Evolutionary conservation across 1,140 invertebrate species (phyloP), one percentile per base, ranked within the genome.

Genomic region (Chlorops oryzae): DNA sequence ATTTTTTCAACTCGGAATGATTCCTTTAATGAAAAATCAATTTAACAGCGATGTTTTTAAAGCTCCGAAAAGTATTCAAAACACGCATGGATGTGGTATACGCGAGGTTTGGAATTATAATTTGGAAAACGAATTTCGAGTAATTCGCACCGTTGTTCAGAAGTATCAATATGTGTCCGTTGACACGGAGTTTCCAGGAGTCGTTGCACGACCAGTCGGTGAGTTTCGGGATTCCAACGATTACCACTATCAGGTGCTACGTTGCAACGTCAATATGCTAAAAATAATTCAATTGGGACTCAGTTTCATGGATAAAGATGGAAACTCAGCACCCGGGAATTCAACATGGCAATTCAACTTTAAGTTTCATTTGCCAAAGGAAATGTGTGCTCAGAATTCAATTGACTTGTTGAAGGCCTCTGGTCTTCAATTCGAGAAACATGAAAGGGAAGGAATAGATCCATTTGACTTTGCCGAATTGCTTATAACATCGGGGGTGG

Each of bases 371-470:
- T 77, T 41, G 58, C 92, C 87, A 46, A 90, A 93, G 73, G 92
- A 96, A 64, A 95, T 96, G 91, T 96, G 93, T 77, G 92, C 92
- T 32, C 90, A 95, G 75, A 92, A 96, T 68, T 94, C 90, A 53
- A 96, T 97, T 72, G 92, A 96, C 69, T 80, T 97, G 60, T 77
- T 97, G 34, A 84, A 87, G 66, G 93, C 93, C 72, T 94, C 91
- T 55, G 93, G 93, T 25, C 90, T 97, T 50, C 90, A 96, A 68
- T 97, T 97, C 73, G 87, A 92, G 64, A 90, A 92, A 74, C 91
- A 95, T 71, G 90, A 94, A 79, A 89, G 92, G 68, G 90, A 96
- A 72, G 94, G 94, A 5, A 96, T 98, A 52, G 90, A 95, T 63
- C 87, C 92, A 1, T 74, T 88, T 57, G 87, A 93, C 59, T 97